Conservation (phyloP, 2,113 vertebrate genomes). For the Brienomyrus longianalis region DNA sequence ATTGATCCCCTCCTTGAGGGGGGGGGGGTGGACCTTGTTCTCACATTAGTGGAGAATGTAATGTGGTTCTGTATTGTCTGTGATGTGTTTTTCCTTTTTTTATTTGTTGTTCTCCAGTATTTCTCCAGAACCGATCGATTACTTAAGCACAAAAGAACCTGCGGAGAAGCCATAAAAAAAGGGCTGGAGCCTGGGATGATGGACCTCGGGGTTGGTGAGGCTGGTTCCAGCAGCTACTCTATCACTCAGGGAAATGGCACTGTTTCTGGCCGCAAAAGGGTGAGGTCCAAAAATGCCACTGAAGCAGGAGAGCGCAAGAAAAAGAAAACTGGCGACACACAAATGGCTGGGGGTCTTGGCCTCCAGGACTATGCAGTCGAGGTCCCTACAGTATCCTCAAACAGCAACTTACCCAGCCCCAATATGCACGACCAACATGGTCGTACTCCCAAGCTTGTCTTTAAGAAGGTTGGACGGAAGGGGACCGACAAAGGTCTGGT, state of each 20-base stretch:
- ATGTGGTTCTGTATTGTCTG: neutral
- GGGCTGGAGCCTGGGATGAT: constrained; percentile 82
- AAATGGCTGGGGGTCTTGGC: constrained; percentile 64
- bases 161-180: constrained; percentile 95
- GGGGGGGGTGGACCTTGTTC: neutral
- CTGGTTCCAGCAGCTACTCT: constrained; percentile 76
- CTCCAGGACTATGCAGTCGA: constrained; percentile 82
- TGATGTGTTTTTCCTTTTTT: neutral
- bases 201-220: constrained; percentile 71
- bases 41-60: neutral
- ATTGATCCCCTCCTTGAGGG: neutral
- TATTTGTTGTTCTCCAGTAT: constrained; percentile 59
- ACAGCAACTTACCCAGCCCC: constrained; percentile 63
- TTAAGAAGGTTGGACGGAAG: constrained; percentile 86
- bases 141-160: constrained; percentile 98
- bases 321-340: constrained; percentile 71
- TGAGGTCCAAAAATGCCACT: constrained; percentile 75
- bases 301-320: constrained; percentile 83
- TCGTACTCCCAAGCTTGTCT: constrained; percentile 82
- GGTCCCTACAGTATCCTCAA: constrained; percentile 70
- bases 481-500: constrained; percentile 76
- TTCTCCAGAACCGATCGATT: constrained; percentile 97
- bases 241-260: constrained; percentile 90
- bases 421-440: constrained; percentile 71
- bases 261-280: constrained; percentile 82